Evolutionary conservation across 2,113 vertebrate species (phyloP).

Genomic region (Semnopithecus entellus): DNA sequence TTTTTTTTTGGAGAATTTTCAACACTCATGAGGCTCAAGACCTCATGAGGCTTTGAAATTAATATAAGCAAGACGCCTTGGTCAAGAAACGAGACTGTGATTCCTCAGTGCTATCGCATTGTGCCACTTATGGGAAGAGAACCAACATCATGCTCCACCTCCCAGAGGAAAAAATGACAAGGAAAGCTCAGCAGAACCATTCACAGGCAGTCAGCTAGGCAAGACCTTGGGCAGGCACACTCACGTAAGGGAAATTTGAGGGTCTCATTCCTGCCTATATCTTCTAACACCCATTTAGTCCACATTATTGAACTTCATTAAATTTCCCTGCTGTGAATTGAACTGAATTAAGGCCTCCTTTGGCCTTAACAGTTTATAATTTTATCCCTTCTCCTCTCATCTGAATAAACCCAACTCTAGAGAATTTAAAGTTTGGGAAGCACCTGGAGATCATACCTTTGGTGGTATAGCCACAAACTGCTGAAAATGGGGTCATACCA

Average conservation of each 20-base stretch:
- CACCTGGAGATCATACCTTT: not conserved
- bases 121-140: not conserved
- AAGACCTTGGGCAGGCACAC: not conserved
- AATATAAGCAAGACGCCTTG: not conserved
- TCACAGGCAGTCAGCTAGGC: not conserved
- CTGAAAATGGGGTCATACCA: not conserved
- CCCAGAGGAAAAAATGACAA: not conserved
- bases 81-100: not conserved
- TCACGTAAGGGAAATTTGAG: not conserved
- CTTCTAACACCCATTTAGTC: not conserved
- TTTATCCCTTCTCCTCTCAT: not conserved
- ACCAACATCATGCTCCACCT: not conserved
- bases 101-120: not conserved
- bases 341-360: not conserved
- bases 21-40: not conserved
- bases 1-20: not conserved
- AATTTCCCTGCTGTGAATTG: not conserved
- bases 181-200: not conserved
- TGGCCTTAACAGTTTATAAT: not conserved
- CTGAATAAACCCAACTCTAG: not conserved
- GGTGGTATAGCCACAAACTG: not conserved
- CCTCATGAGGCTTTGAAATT: constrained; percentile 5
- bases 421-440: not conserved
- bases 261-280: not conserved
- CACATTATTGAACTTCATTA: not conserved